These are phyloP conservation scores for Diabrotica undecimpunctata DNA, from an alignment of 1,140 invertebrate genomes.

Conservation along the genomic window DNA sequence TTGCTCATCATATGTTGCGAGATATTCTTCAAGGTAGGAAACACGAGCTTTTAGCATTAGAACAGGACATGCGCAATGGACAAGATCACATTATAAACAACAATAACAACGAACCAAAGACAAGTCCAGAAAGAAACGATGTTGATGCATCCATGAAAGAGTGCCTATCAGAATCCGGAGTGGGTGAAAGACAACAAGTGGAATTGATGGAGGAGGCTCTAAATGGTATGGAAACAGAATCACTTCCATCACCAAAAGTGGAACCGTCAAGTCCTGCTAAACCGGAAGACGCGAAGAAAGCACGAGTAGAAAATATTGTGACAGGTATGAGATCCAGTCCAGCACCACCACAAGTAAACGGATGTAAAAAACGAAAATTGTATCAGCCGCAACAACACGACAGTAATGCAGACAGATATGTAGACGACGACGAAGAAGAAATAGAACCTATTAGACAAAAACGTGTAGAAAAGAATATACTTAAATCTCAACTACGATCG, in stretches of 20 bases:
- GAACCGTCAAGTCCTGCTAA: conserved; percentile 61
- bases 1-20: conserved; percentile 76
- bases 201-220: conserved; percentile 56
- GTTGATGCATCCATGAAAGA: conserved; percentile 62
- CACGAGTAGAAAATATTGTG: conserved; percentile 91
- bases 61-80: conserved; percentile 56
- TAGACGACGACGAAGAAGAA: conserved; percentile 72
- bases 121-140: conserved; percentile 57
- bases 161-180: conserved; percentile 54
- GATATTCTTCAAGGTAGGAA: conserved; percentile 79
- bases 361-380: conserved; percentile 94
- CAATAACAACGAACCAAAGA: conserved; percentile 50
- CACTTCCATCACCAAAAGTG: conserved; percentile 64
- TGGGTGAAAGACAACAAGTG: conserved; percentile 52
- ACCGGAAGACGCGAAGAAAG: conserved; percentile 76
- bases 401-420: conserved; percentile 66
- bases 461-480: conserved; percentile 76
- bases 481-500: conserved; percentile 78
- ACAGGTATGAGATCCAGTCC: conserved; percentile 86
- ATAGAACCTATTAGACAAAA: conserved; percentile 76
- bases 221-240: conserved; percentile 65
- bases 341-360: conserved; percentile 71
- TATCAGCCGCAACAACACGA: conserved; percentile 95
- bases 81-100: conserved; percentile 52
- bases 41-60: conserved; percentile 66